Percentiles rank a stretch among this genome's conserved stretches.
phyloP scores from a whole-genome alignment of 1,140 invertebrate species.

The Drosophila triauraria region DNA sequence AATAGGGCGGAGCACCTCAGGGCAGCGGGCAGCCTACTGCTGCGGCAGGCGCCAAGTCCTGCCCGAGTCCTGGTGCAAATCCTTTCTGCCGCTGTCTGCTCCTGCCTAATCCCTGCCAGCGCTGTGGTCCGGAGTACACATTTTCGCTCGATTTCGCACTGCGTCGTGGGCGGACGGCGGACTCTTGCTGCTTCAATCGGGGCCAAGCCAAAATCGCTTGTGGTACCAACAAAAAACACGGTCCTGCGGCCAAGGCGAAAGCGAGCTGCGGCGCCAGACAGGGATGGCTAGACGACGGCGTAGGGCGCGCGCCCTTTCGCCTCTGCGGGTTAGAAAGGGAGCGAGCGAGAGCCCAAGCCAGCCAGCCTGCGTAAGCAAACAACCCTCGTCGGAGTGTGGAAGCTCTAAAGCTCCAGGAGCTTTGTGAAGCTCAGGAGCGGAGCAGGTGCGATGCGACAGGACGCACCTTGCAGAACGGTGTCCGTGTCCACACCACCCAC shows the following conservation, averaged over 20 bases:
- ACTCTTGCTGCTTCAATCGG: slow-evolving; percentile 56
- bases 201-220: slow-evolving; percentile 78
- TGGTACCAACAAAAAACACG: slow-evolving; percentile 66
- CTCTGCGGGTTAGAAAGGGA: slow-evolving; percentile 31
- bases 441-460: neutral
- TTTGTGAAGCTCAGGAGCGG: slow-evolving; percentile 2
- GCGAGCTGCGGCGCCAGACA: slow-evolving; percentile 27
- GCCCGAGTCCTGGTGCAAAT: neutral
- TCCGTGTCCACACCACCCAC: too few species aligned
- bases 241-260: slow-evolving; percentile 35
- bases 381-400: slow-evolving; percentile 29
- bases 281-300: slow-evolving; percentile 5
- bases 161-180: slow-evolving; percentile 23
- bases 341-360: slow-evolving; percentile 18
- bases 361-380: slow-evolving; percentile 23
- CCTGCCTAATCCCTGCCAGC: slow-evolving; percentile 14
- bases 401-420: slow-evolving; percentile 47
- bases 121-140: slow-evolving; percentile 19
- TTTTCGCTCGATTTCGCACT: slow-evolving; percentile 41
- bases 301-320: slow-evolving; percentile 4
- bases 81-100: neutral
- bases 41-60: neutral
- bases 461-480: too few species aligned
- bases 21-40: neutral
- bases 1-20: slow-evolving; percentile 50